Conservation (phyloP, 1,140 invertebrate genomes). For the Polypedilum pembai region DNA sequence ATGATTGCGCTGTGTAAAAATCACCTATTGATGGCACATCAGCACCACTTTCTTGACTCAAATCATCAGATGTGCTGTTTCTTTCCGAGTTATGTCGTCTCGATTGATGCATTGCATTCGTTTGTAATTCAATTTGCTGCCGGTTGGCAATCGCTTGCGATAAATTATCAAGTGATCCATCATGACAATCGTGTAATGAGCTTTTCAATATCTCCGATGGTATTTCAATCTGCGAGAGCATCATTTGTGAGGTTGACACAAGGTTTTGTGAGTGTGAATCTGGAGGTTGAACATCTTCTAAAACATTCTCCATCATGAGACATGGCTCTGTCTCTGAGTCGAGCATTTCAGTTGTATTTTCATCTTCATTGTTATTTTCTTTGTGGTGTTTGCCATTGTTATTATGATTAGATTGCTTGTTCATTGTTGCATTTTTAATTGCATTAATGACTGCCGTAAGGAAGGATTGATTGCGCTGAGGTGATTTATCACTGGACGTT, state of each 20-base stretch:
- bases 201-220: slow-evolving; percentile 38
- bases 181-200: slow-evolving; percentile 36
- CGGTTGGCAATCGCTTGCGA: slow-evolving; percentile 56
- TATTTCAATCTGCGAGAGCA: slow-evolving; percentile 42
- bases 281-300: slow-evolving; percentile 56
- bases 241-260: slow-evolving; percentile 49
- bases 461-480: slow-evolving; percentile 55
- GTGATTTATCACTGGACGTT: slow-evolving; percentile 43
- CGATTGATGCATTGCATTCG: slow-evolving; percentile 32
- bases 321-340: slow-evolving; percentile 72
- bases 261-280: slow-evolving; percentile 62
- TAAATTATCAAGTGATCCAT: slow-evolving; percentile 57
- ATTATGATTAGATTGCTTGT: not conserved
- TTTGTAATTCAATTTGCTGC: slow-evolving; percentile 45
- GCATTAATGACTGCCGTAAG: slow-evolving; percentile 60
- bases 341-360: slow-evolving; percentile 58
- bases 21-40: slow-evolving; percentile 44
- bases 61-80: slow-evolving; percentile 41
- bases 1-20: slow-evolving; percentile 44
- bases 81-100: slow-evolving; percentile 36
- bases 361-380: slow-evolving; percentile 33
- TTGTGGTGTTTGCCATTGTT: slow-evolving; percentile 35
- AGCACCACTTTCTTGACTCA: slow-evolving; percentile 41
- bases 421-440: slow-evolving; percentile 54
- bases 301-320: slow-evolving; percentile 65